A percentile compares a stretch with the other conserved stretches of the same genome.
These are phyloP conservation scores for Nematopogon swammerdamellus DNA, from an alignment of 2,888 invertebrate species.

Conservation along the genomic window DNA sequence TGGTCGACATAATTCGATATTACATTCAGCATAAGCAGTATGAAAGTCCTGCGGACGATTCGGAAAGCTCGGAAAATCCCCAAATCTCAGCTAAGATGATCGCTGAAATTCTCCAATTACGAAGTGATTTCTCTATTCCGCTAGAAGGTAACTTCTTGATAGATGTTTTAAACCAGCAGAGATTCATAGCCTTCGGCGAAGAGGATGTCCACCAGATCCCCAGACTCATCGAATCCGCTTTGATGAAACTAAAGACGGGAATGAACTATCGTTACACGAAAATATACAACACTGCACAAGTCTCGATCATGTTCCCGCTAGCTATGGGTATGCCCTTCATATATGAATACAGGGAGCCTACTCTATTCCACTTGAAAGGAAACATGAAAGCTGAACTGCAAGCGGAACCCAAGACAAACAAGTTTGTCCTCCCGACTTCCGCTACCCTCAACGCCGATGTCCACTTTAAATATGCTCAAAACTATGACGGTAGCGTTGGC, in stretches of 20 bases:
- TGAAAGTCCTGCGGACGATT: slow-evolving; percentile 1
- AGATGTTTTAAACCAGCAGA: slow-evolving; percentile 35
- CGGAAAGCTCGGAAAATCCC: slow-evolving; percentile 17
- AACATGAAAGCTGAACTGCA: slow-evolving; percentile 40
- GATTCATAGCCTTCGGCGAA: slow-evolving; percentile 53
- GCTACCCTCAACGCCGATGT: slow-evolving; percentile 34
- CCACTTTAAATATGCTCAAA: slow-evolving; percentile 48
- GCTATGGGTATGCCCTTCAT: slow-evolving; percentile 68
- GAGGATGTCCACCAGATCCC: slow-evolving; percentile 48
- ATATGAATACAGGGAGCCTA: slow-evolving; percentile 59
- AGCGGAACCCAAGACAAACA: slow-evolving; percentile 11
- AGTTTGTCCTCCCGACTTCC: slow-evolving; percentile 22
- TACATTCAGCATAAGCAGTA: slow-evolving; percentile 15
- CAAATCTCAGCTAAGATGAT: slow-evolving; percentile 55
- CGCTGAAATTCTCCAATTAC: slow-evolving; percentile 54
- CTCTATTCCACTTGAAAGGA: slow-evolving; percentile 49
- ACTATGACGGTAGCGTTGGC: slow-evolving; percentile 59
- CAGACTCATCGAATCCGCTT: slow-evolving; percentile 25
- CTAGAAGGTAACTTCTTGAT: slow-evolving; percentile 55
- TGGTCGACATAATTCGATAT: slow-evolving; percentile 22
- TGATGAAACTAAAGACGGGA: slow-evolving; percentile 38
- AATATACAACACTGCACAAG: slow-evolving; percentile 52
- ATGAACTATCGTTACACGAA: slow-evolving; percentile 57
- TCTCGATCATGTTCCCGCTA: slow-evolving; percentile 66
- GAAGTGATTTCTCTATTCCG: slow-evolving; percentile 44